Evolutionary conservation across 2,888 invertebrate species (phyloP).

Genomic region (Trachelus stipa): DNA sequence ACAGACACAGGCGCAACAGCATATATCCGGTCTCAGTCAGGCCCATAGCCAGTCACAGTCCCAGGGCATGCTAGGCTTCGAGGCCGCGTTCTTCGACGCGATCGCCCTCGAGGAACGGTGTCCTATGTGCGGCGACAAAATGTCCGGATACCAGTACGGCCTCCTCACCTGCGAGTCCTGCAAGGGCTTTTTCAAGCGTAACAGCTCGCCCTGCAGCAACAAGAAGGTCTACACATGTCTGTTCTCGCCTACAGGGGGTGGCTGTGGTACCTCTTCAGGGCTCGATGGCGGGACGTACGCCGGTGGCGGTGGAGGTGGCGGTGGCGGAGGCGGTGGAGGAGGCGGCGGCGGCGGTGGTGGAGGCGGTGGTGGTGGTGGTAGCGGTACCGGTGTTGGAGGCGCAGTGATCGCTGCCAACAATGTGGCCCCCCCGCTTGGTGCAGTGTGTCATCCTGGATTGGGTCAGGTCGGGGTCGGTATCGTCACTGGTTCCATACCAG

Average conservation of each 20-base stretch:
- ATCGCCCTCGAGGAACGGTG: constrained; percentile 75
- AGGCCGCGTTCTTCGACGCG: constrained; percentile 68
- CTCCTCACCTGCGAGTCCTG: constrained; percentile 82
- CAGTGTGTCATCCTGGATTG: constrained; percentile 57
- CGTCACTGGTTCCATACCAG: constrained; percentile 70
- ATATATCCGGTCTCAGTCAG: constrained; percentile 20
- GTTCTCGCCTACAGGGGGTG: constrained; percentile 59
- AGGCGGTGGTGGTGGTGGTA: background rate
- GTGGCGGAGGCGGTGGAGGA: constrained; percentile 41
- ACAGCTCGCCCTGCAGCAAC: constrained; percentile 74
- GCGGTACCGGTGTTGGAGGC: constrained; percentile 68
- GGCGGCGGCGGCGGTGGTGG: constrained; percentile 28
- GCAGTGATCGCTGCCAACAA: constrained; percentile 55
- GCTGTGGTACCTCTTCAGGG: constrained; percentile 46
- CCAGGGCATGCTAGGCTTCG: constrained; percentile 69
- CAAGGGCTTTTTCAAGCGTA: constrained; percentile 81
- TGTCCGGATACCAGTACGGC: constrained; percentile 82
- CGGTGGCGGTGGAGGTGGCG: constrained; percentile 52
- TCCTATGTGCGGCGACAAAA: constrained; percentile 80
- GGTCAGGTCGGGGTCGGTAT: constrained; percentile 67
- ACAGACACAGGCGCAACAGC: constrained; percentile 34
- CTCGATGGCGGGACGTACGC: constrained; percentile 37
- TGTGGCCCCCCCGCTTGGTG: constrained; percentile 32
- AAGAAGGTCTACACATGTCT: constrained; percentile 82
- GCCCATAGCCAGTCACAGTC: constrained; percentile 52